phyloP scores from a whole-genome alignment of 2,797 vertebrate species.

The Poeciliopsis presidionis region DNA sequence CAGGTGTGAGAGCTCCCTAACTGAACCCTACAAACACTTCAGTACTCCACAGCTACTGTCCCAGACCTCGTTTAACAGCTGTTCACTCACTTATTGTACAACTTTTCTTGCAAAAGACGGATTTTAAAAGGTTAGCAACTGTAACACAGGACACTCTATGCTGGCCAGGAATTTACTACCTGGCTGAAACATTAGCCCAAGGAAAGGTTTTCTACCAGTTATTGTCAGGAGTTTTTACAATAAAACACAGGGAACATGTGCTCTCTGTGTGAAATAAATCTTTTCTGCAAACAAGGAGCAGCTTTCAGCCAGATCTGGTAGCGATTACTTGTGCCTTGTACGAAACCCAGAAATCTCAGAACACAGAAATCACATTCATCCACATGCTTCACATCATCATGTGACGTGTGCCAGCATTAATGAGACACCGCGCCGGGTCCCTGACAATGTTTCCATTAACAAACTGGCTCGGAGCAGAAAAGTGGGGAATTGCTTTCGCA shows the following conservation, averaged over 20 bases:
- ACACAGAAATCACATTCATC: conserved; percentile 47
- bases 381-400: conserved; percentile 43
- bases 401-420: conserved; percentile 20
- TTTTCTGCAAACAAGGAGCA: conserved; percentile 60
- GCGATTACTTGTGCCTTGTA: conserved; percentile 64
- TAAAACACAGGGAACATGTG: conserved; percentile 30
- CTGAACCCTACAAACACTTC: neutral
- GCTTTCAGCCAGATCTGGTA: conserved; percentile 73
- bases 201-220: conserved; percentile 21
- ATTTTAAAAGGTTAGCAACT: neutral
- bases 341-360: conserved; percentile 25
- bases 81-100: neutral
- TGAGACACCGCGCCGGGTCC: conserved; percentile 10
- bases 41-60: neutral
- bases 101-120: neutral
- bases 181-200: conserved; percentile 10
- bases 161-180: neutral
- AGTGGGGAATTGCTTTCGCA: conserved; percentile 11
- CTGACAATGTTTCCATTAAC: conserved; percentile 33
- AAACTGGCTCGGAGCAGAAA: conserved; percentile 14
- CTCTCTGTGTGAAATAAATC: conserved; percentile 46
- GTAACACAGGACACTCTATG: neutral
- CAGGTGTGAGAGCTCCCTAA: no score
- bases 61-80: neutral
- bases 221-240: conserved; percentile 10